Evolutionary conservation across 2,888 invertebrate genomes (phyloP).

Genomic region (Xanthorhoe designata): DNA sequence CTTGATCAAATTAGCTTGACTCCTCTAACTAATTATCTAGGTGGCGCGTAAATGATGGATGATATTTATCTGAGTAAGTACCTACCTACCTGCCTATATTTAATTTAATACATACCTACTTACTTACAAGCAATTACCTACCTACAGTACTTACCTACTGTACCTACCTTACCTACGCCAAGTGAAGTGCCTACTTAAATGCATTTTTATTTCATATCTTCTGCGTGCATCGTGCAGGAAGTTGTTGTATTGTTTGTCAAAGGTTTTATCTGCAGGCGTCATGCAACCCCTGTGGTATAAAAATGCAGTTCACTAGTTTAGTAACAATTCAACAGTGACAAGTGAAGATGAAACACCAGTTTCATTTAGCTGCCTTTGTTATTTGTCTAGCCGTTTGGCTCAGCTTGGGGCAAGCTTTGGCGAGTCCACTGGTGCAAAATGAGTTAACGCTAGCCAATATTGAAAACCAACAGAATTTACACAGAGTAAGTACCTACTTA

Average conservation of each 20-base stretch:
- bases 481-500: constrained; percentile 53
- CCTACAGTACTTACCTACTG: neutral
- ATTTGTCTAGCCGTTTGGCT: constrained; percentile 49
- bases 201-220: constrained; percentile 67
- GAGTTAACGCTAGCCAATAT: constrained; percentile 31
- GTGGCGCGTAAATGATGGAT: too few species aligned
- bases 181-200: constrained; percentile 34
- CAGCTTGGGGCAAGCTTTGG: constrained; percentile 46
- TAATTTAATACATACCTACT: neutral
- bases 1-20: neutral
- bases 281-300: constrained; percentile 66
- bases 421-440: constrained; percentile 37
- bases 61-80: too few species aligned
- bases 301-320: constrained; percentile 44
- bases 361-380: constrained; percentile 63
- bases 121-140: neutral
- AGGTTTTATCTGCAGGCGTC: constrained; percentile 55
- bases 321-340: constrained; percentile 54
- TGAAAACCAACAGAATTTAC: constrained; percentile 46
- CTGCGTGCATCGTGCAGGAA: constrained; percentile 71
- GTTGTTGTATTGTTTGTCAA: constrained; percentile 76
- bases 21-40: too few species aligned
- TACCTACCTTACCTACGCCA: neutral
- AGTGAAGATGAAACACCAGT: constrained; percentile 68
- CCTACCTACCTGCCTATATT: too few species aligned